A percentile compares a stretch with the other conserved stretches of the same genome.
Conservation (phyloP, 2,888 invertebrate species). For the Dendrolimus houi region DNA sequence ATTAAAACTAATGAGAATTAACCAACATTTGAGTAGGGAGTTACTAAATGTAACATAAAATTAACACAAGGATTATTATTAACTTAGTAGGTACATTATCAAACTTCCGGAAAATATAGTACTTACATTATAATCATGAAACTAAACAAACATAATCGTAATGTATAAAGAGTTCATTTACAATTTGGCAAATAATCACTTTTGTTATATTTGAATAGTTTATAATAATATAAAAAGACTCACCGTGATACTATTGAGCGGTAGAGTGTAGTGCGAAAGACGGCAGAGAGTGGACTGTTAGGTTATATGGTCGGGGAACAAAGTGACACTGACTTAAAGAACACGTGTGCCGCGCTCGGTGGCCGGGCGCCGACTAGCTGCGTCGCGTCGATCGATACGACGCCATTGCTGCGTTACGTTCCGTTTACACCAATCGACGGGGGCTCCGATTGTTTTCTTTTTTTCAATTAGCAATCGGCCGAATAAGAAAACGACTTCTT, state of each 20-base stretch:
- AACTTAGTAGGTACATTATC: no score
- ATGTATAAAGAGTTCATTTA: not conserved
- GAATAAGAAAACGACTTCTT: not conserved
- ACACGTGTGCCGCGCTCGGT: conserved; percentile 45
- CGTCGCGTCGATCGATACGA: conserved; percentile 68
- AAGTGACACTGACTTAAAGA: conserved; percentile 13
- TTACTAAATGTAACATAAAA: not conserved
- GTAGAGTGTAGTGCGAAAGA: not conserved
- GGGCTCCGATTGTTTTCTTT: not conserved
- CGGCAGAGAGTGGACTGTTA: conserved; percentile 14
- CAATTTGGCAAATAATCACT: not conserved
- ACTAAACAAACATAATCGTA: not conserved
- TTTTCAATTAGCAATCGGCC: not conserved
- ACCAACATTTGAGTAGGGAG: not conserved
- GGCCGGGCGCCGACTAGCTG: conserved; percentile 64
- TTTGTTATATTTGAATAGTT: not conserved
- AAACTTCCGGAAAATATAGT: not conserved
- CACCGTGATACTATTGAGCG: not conserved
- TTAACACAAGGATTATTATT: no score
- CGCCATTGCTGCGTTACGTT: conserved; percentile 59
- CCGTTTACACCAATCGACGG: conserved; percentile 37
- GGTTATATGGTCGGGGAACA: conserved; percentile 14
- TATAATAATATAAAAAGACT: not conserved
- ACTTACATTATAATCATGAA: not conserved
- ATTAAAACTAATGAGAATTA: not conserved